Percentiles rank a stretch among this genome's conserved stretches.
Conservation (phyloP, 1,140 invertebrate genomes). For the Bursaphelenchus mucronatus region DNA sequence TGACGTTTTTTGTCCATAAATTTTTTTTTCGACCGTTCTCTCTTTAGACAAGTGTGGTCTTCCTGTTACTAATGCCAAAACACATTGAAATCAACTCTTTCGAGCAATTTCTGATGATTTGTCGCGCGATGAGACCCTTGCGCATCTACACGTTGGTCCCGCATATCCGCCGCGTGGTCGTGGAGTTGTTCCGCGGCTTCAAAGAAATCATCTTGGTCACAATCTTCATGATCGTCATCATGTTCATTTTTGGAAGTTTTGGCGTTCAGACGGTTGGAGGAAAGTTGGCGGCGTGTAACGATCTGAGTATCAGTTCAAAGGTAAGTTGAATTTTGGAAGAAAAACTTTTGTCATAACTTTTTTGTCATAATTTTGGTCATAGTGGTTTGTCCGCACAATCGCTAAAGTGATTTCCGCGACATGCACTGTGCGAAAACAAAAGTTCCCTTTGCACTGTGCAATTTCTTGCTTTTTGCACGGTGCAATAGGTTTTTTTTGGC, state of each 20-base stretch:
- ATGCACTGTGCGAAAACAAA: no score
- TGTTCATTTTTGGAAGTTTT: constrained; percentile 98
- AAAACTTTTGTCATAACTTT: constrained; percentile 1
- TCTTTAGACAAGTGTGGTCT: constrained; percentile 82
- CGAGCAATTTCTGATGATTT: constrained; percentile 89
- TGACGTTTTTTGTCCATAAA: no score
- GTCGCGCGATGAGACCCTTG: constrained; percentile 88
- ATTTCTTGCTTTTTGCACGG: no score
- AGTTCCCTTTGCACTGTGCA: no score
- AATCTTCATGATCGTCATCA: constrained; percentile 89
- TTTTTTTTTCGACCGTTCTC: no score
- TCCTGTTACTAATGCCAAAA: constrained; percentile 90
- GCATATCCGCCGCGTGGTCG: constrained; percentile 98
- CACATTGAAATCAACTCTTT: constrained; percentile 83
- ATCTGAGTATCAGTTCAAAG: constrained; percentile 74
- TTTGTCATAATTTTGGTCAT: constrained; percentile 3
- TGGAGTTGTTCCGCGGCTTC: constrained; percentile 95
- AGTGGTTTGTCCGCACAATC: no score
- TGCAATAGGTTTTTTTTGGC: no score
- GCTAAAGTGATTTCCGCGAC: no score
- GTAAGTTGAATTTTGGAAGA: constrained; percentile 6
- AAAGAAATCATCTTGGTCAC: constrained; percentile 95
- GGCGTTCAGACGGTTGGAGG: constrained; percentile 97
- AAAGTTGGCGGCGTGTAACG: constrained; percentile 88
- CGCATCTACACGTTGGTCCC: constrained; percentile 95